Evolutionary conservation across 2,888 invertebrate species (phyloP).

Genomic region (Candidula unifasciata): DNA sequence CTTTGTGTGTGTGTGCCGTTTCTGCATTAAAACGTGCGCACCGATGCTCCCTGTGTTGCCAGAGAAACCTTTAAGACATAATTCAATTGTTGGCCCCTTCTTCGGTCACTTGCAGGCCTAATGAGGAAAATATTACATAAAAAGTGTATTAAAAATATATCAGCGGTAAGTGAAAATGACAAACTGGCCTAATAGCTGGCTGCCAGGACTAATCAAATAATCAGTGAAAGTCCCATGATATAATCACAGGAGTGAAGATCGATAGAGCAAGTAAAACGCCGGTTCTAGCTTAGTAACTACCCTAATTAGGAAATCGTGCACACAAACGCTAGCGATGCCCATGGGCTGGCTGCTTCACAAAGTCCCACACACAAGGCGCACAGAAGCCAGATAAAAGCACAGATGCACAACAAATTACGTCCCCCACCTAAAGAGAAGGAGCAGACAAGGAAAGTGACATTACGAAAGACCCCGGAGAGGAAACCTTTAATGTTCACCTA

Average conservation of each 20-base stretch:
- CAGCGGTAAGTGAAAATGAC: constrained; percentile 2
- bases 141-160: not conserved
- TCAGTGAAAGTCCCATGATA: constrained; percentile 28
- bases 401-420: constrained; percentile 46
- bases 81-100: no score
- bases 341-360: constrained; percentile 10
- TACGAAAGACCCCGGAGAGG: constrained; percentile 36
- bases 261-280: constrained; percentile 31
- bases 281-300: constrained; percentile 41
- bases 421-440: constrained; percentile 26
- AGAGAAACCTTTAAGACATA: no score
- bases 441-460: constrained; percentile 21
- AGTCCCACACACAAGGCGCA: constrained; percentile 34
- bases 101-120: no score
- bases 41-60: no score
- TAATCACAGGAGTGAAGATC: constrained; percentile 32
- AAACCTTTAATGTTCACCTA: constrained; percentile 44
- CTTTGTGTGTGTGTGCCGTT: no score
- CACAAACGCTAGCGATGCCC: constrained; percentile 30
- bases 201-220: constrained; percentile 35
- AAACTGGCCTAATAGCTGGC: constrained; percentile 13
- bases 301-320: constrained; percentile 43
- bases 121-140: not conserved
- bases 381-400: constrained; percentile 35
- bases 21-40: no score